Base-by-base conservation (phyloP, 2,797 vertebrate species). In the Hafferia zeledoni region DNA sequence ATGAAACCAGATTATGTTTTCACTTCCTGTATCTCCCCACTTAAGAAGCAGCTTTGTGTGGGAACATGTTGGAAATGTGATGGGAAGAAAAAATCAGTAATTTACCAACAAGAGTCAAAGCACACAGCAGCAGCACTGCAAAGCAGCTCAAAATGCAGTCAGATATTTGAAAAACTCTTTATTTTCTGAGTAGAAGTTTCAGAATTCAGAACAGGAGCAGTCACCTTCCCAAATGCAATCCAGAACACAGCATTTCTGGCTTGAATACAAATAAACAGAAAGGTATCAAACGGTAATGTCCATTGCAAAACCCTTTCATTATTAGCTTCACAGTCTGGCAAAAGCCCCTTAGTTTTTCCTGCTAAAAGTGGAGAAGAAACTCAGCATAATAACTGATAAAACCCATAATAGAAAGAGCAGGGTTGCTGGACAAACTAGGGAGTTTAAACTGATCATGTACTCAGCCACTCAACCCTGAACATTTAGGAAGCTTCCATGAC, bases 11-110 rank as follows among this genome's bases (percentile, higher is more conserved):
- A 78, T 63, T 82, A 69, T 30, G 86, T n/a, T 39, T 25, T 67
- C 79, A 68, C 49, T 88, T 96, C 74, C 94, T 82, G 2, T 14
- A 64, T 57, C 70, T 87, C 63, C 55, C 44, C 43, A 76, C 47
- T 82, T 46, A 11, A 56, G 52, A 13, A 65, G 43, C 28, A 65
- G 57, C 52, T 90, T 60, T 86, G 50, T 79, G 63, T 63, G 80
- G 46, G 63, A 88, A 90, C 44, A 18, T 0, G 20, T 9, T 24
- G 30, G 44, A 23, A 90, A 35, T 0, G 8, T 13, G 41, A 83
- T 6, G 10, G 46, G 43, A 57, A 35, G 30, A 64, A 28, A 59
- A 61, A 89, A 78, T 4, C 10, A 27, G 60, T 44, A 11, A 24
- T 82, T 79, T 76, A 79, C 24, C 28, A 82, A 23, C 35, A 31